Percentiles rank a stretch among this genome's conserved stretches.
These are phyloP conservation scores for Phyllostomus hastatus DNA, from an alignment of 2,113 vertebrate genomes.

Conservation along the genomic window DNA sequence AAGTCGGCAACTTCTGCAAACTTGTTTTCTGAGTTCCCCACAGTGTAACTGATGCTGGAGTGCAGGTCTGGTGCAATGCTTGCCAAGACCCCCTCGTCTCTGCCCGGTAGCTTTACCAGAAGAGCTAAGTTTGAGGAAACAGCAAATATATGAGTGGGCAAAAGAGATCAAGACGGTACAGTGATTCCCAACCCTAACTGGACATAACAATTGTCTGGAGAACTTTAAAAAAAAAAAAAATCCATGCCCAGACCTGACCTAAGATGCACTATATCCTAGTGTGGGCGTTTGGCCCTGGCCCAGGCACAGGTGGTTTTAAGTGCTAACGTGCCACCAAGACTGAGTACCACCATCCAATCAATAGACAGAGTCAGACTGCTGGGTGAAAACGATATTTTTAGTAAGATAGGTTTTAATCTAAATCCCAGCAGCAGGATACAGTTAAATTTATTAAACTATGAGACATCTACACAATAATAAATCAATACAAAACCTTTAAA, in stretches of 20 bases:
- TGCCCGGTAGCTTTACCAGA: not conserved
- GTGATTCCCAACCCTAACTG: not conserved
- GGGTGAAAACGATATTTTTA: not conserved
- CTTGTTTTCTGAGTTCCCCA: not conserved
- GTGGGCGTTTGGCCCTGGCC: not conserved
- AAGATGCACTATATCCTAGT: not conserved
- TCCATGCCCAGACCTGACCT: not conserved
- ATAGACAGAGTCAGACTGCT: not conserved
- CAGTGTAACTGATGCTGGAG: not conserved
- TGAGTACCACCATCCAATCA: not conserved
- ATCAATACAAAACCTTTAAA: not conserved
- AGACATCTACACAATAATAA: not conserved
- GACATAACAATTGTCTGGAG: not conserved
- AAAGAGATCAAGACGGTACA: not conserved
- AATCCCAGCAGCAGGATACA: not conserved
- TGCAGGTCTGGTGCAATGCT: not conserved
- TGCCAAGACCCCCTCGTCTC: not conserved
- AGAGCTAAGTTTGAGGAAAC: not conserved
- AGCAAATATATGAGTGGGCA: not conserved
- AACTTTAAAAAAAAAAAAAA: not conserved
- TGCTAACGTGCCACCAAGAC: not conserved
- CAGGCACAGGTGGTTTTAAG: not conserved
- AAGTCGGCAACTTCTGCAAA: not conserved
- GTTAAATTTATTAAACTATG: not conserved
- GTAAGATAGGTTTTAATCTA: not conserved